Percentiles rank a stretch among this genome's conserved stretches.
Conservation (phyloP, 2,113 vertebrate species). For the Lamprotornis superbus region DNA sequence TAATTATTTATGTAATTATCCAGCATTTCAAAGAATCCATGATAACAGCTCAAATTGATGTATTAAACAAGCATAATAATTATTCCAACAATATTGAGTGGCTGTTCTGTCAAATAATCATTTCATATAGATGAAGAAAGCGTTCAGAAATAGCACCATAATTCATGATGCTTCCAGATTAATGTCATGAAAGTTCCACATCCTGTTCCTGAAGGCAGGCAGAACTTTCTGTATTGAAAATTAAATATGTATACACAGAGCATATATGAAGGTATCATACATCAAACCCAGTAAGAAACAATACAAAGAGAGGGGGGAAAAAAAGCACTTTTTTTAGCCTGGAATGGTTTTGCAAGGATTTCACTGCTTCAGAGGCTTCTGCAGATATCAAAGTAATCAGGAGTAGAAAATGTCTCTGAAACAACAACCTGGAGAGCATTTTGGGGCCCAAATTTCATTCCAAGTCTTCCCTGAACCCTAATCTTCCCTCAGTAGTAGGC, state of each 20-base stretch:
- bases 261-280: slow-evolving; percentile 26
- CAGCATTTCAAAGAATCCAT: slow-evolving; percentile 57
- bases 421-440: not conserved
- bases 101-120: slow-evolving; percentile 63
- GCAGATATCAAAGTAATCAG: not conserved
- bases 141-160: slow-evolving; percentile 51
- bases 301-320: not conserved
- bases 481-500: not conserved
- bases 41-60: slow-evolving; percentile 70
- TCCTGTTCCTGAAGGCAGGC: slow-evolving; percentile 53
- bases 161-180: slow-evolving; percentile 60
- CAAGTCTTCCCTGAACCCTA: not conserved
- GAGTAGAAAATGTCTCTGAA: not conserved
- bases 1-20: slow-evolving; percentile 77
- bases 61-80: slow-evolving; percentile 66
- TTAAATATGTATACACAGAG: not conserved
- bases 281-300: slow-evolving; percentile 30
- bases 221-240: slow-evolving; percentile 55
- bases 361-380: not conserved
- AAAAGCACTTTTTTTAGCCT: not conserved
- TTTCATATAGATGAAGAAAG: slow-evolving; percentile 44
- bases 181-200: slow-evolving; percentile 21
- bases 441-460: not conserved
- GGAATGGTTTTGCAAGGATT: not conserved
- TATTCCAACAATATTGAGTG: slow-evolving; percentile 71